Percentiles rank a stretch among this genome's conserved stretches.
Evolutionary conservation across 2,113 vertebrate genomes (phyloP).

Genomic region (human): GRCh38 chr5:133361001-133361500

Average conservation of each 20-base stretch:
- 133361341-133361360: not conserved
- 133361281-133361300: not conserved
- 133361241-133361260: not conserved
- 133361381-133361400: not conserved
- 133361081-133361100: slow-evolving; percentile 35
- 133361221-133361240: not conserved
- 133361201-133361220: fast-evolving
- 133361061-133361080: slow-evolving; percentile 57
- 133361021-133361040: slow-evolving; percentile 61
- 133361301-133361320: not conserved
- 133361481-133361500: not conserved
- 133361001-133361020: slow-evolving; percentile 25
- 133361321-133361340: not conserved
- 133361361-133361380: not conserved
- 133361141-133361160: not conserved
- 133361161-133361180: not conserved
- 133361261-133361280: not conserved
- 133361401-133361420: not conserved
- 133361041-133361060: slow-evolving; percentile 23
- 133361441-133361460: not conserved
- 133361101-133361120: not conserved
- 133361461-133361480: not conserved
- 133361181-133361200: not conserved
- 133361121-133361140: not conserved
- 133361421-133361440: not conserved